phyloP scores from a whole-genome alignment of 2,888 invertebrate species.

The Dermolepida albohirtum region DNA sequence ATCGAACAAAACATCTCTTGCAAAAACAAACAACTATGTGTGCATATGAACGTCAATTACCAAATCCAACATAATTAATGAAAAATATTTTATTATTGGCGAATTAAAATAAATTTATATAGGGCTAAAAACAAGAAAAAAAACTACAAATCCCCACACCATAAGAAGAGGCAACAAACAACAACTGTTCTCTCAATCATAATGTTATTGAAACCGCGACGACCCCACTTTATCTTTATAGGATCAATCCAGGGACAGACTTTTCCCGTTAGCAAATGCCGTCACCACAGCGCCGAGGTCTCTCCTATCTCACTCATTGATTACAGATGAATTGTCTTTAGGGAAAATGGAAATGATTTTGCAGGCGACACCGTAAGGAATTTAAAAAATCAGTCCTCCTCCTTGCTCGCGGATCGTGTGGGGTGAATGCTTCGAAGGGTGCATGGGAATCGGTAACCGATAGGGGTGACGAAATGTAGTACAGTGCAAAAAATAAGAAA shows the following conservation, averaged over 20 bases:
- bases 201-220: slow-evolving; percentile 40
- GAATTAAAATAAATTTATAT: too few relatives aligned
- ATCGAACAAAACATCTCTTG: too few relatives aligned
- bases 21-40: too few relatives aligned
- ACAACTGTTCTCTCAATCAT: slow-evolving; percentile 40
- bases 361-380: slow-evolving; percentile 57
- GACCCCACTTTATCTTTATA: slow-evolving; percentile 40
- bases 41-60: too few relatives aligned
- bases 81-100: too few relatives aligned
- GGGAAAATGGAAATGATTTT: slow-evolving; percentile 57
- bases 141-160: neutral
- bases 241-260: slow-evolving; percentile 44
- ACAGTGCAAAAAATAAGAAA: slow-evolving; percentile 45
- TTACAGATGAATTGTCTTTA: slow-evolving; percentile 52
- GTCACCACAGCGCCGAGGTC: slow-evolving; percentile 12
- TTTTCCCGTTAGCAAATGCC: slow-evolving; percentile 49
- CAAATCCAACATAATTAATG: too few relatives aligned
- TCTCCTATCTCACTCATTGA: slow-evolving; percentile 49
- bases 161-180: slow-evolving; percentile 6
- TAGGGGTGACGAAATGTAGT: slow-evolving; percentile 13
- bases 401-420: slow-evolving; percentile 45
- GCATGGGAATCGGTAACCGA: slow-evolving; percentile 44
- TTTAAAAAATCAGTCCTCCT: slow-evolving; percentile 61
- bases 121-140: too few relatives aligned
- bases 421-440: neutral